phyloP scores from a whole-genome alignment of 2,113 vertebrate species.

The Centropristis striata region DNA sequence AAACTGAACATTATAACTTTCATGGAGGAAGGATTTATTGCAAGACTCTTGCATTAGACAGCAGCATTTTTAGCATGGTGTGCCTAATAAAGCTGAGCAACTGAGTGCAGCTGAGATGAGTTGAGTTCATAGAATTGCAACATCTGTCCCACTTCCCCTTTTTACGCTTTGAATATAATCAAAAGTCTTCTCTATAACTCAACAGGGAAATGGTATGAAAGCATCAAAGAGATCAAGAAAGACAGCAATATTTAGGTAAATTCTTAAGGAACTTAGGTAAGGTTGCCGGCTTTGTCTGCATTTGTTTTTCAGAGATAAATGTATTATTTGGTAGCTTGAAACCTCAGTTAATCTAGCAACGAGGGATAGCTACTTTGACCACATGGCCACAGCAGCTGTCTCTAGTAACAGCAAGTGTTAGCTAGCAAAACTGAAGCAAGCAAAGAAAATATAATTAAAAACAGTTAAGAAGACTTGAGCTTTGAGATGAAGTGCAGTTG shows the following conservation, averaged over 20 bases:
- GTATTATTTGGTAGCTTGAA: not conserved
- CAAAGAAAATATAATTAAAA: not conserved
- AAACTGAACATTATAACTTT: not conserved
- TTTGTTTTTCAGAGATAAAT: not conserved
- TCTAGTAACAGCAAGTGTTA: not conserved
- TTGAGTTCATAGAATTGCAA: not conserved
- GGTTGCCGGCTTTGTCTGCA: not conserved
- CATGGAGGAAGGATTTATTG: too few relatives aligned
- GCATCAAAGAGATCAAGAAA: not conserved
- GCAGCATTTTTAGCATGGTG: not conserved
- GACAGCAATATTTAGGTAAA: not conserved
- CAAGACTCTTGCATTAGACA: not conserved
- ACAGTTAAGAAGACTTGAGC: not conserved
- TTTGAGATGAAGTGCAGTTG: not conserved
- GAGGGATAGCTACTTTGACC: conserved; percentile 15
- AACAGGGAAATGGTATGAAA: not conserved
- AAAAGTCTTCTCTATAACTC: not conserved
- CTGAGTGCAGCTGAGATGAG: not conserved
- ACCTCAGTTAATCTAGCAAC: not conserved
- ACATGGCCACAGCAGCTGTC: conserved; percentile 8
- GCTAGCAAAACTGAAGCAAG: conserved; percentile 14
- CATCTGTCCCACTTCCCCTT: not conserved
- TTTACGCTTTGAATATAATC: conserved; percentile 11
- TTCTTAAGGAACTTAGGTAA: not conserved
- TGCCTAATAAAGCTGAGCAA: not conserved